These are phyloP conservation scores for Aspidiotus destructor DNA, from an alignment of 2,888 invertebrate genomes.

Conservation along the genomic window DNA sequence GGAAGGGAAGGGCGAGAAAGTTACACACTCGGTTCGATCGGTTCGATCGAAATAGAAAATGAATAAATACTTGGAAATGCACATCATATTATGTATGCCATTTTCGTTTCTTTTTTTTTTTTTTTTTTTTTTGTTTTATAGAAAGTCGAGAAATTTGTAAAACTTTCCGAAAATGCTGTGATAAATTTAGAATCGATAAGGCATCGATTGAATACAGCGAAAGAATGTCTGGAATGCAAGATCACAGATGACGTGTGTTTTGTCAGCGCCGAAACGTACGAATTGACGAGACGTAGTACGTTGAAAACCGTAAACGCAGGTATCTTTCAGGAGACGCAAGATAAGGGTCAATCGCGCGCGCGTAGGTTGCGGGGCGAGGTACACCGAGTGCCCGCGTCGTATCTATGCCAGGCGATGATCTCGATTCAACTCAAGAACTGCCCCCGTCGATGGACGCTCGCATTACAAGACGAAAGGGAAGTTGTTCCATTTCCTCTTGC, in stretches of 20 bases:
- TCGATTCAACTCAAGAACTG: no score
- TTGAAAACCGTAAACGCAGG: constrained; percentile 17
- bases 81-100: no score
- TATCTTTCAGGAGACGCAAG: neutral
- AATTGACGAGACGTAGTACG: constrained; percentile 33
- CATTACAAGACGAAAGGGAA: no score
- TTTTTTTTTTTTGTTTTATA: constrained; percentile 40
- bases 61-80: neutral
- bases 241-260: constrained; percentile 49
- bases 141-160: constrained; percentile 59
- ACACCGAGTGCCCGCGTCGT: no score
- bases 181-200: constrained; percentile 54
- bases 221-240: constrained; percentile 45
- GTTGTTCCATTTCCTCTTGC: no score
- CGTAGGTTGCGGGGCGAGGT: no score
- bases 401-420: no score
- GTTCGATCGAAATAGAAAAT: neutral
- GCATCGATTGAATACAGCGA: constrained; percentile 45
- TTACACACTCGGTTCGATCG: neutral
- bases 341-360: neutral
- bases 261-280: constrained; percentile 45
- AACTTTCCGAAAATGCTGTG: constrained; percentile 51
- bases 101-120: constrained; percentile 14
- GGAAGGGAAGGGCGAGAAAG: neutral
- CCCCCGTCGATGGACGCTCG: no score